Evolutionary conservation across 1,140 invertebrate genomes (phyloP), one percentile per base, ranked within the genome.

Genomic region (Drosophila prosaltans): DNA sequence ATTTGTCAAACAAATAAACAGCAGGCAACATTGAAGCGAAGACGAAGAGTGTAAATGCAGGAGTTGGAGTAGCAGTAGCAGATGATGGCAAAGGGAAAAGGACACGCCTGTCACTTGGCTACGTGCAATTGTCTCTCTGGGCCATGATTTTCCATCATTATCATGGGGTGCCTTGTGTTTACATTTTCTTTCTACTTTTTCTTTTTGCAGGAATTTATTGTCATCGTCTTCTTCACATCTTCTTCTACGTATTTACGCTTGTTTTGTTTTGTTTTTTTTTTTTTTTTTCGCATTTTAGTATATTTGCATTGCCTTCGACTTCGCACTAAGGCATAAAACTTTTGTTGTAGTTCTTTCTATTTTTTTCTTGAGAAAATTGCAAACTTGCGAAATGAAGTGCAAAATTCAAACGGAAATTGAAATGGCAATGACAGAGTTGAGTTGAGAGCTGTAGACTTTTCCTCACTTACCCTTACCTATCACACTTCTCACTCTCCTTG

Each of bases 351-450:
- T 58, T 67, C 40, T 59, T 45, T 45, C 39, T 65, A 57, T 51
- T 40, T 76, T 57, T 45, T 59, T 62, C 28, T 64, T 58, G 72
- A 83, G 84, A 88, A 88, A 89, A 88, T 89, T 89, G 84, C 84
- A 78, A 89, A 84, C 84, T 89, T 89, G 84, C 84, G 84, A 89
- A 89, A 89, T 89, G 84, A 89, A 89, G 84, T 89, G 85, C 84
- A 89, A 89, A 89, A 89, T 89, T 89, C 85, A 89, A 89, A 89
- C 84, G 84, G 84, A 89, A 89, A 89, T 89, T 89, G 84, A 89
- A 89, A 89, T 81, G 84, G 84, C 84, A 89, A 89, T 89, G 84
- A 89, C 84, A 85, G 83, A 81, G 82, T 86, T 74, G 78, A 88
- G 64, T 81, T 73, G 72, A 72, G 72, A 59, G 58, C 69, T 77